A percentile compares a stretch with the other conserved stretches of the same genome.
phyloP scores from a whole-genome alignment of 2,113 vertebrate genomes.

The Grallaria varia region DNA sequence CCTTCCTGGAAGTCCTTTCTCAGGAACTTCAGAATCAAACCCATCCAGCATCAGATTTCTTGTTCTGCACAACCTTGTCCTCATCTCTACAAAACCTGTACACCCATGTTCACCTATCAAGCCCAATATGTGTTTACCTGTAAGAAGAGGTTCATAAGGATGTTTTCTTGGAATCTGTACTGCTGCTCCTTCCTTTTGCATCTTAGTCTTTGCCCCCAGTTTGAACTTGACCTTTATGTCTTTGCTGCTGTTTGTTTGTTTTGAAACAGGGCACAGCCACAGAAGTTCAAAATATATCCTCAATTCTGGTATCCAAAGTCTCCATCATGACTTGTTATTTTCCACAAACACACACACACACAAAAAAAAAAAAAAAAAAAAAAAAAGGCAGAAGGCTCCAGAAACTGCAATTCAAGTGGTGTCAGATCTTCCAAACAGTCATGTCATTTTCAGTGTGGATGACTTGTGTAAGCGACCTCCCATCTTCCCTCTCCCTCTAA shows the following conservation, averaged over 20 bases:
- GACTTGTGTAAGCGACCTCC: not conserved
- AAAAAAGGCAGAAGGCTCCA: not conserved
- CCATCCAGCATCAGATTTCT: not conserved
- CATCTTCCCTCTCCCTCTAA: not conserved
- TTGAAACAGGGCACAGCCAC: not conserved
- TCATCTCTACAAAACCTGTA: not conserved
- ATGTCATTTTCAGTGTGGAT: not conserved
- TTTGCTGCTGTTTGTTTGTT: not conserved
- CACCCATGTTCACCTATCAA: not conserved
- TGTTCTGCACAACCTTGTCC: not conserved
- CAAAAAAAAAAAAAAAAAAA: too few species aligned
- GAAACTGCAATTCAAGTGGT: not conserved
- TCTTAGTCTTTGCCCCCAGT: not conserved
- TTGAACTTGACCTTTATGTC: not conserved
- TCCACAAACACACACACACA: not conserved
- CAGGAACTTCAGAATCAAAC: not conserved
- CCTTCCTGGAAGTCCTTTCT: not conserved
- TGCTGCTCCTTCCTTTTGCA: not conserved
- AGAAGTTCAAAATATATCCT: not conserved
- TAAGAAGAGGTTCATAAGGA: not conserved
- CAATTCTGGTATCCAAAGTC: not conserved
- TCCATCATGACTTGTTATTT: not conserved
- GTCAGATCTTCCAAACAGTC: not conserved
- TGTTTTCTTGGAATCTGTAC: not conserved
- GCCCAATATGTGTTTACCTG: not conserved